These are phyloP conservation scores for Australoheros facetus DNA, from an alignment of 2,797 vertebrate genomes.

Conservation along the genomic window DNA sequence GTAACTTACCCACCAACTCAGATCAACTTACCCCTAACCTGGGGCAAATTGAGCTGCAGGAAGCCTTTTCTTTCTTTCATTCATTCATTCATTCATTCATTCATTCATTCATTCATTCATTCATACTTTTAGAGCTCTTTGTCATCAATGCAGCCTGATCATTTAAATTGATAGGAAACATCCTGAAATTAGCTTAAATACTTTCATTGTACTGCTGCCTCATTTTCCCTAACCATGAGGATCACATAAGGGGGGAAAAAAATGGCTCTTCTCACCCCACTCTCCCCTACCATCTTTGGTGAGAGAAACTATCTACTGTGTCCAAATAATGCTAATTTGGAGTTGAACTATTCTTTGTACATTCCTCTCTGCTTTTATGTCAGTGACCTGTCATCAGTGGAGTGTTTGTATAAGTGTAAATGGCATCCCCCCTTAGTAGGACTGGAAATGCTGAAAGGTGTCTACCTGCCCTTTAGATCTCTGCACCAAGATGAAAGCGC, in stretches of 20 bases:
- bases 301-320: background rate
- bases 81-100: too few relatives aligned
- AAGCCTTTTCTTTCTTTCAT: too few relatives aligned
- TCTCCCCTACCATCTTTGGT: background rate
- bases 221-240: background rate
- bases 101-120: too few relatives aligned
- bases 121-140: too few relatives aligned
- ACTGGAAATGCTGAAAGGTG: constrained; percentile 57
- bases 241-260: background rate
- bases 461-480: constrained; percentile 73
- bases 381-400: background rate
- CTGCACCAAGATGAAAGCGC: constrained; percentile 77
- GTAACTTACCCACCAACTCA: too few relatives aligned
- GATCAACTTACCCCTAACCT: too few relatives aligned
- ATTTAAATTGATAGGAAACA: too few relatives aligned
- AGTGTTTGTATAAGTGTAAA: constrained; percentile 31
- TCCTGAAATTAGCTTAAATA: too few relatives aligned
- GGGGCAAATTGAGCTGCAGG: too few relatives aligned
- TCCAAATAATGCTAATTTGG: background rate
- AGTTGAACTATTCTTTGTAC: background rate
- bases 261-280: background rate
- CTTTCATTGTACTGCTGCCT: background rate
- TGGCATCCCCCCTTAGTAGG: constrained; percentile 42
- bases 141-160: too few relatives aligned
- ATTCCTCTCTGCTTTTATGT: background rate